Evolutionary conservation across 2,113 vertebrate genomes (phyloP), one percentile per base, ranked within the genome.

Genomic region (Falco punctatus): DNA sequence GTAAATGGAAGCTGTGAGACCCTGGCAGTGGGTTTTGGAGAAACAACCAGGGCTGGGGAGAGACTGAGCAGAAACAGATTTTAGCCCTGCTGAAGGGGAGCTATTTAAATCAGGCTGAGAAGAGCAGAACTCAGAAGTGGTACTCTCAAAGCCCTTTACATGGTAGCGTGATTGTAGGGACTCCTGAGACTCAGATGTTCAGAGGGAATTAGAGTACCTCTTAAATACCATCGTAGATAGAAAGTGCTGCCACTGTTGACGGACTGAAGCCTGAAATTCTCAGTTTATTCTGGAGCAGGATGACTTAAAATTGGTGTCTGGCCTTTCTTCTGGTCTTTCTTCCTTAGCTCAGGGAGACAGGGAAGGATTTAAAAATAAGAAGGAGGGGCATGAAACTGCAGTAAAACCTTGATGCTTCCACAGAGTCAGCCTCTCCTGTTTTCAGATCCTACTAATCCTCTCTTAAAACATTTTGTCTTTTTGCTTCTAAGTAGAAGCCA

Each of bases 351-450:
- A 28, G 48, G 22, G 35, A 65, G 33, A 74, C 48, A 59, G 33
- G 7, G 12, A 35, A 90, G 65, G 67, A 88, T 88, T 86, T 86
- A 49, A 44, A 35, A 83, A 35, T 80, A 75, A 71, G 48, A 71
- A 87, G 88, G 74, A 87, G n/a, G 48, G 55, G 69, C 35, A 73
- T 78, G 24, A 93, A 90, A 61, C 49, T 46, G 74, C 48, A 83
- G 2, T 65, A 92, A 92, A 88, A 78, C 32, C 13, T 86, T 28
- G 48, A 48, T 90, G 20, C 27, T 81, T 88, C 72, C 26, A 32
- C n/a, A 51, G 59, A 62, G n/a, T 70, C 66, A 77, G 5, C 65
- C 33, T 81, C 20, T 91, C 22, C n/a, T 77, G 17, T 83, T 88
- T 84, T 84, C 64, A 83, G 35, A 66, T 88, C 28, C 51, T 61